Percentiles rank a stretch among this genome's conserved stretches.
Evolutionary conservation across 2,113 vertebrate species (phyloP).

Genomic region (Rhipidura dahli): DNA sequence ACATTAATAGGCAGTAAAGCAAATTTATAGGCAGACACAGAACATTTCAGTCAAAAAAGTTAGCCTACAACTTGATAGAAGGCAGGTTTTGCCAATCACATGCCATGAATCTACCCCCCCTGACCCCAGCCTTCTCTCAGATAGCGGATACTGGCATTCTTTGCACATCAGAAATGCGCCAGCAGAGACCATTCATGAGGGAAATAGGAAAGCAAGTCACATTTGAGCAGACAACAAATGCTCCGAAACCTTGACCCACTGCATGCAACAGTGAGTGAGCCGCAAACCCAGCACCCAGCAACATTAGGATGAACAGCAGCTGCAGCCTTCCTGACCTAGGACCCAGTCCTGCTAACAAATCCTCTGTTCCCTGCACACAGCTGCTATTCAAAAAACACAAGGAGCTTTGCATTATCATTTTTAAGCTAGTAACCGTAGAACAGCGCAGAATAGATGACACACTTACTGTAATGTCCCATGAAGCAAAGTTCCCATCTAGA

Average conservation of each 20-base stretch:
- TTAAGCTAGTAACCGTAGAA: constrained; percentile 78
- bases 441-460: constrained; percentile 90
- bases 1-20: constrained; percentile 80
- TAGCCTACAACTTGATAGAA: constrained; percentile 82
- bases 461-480: constrained; percentile 99
- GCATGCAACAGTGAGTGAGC: constrained; percentile 77
- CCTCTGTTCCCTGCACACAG: constrained; percentile 66
- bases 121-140: constrained; percentile 80
- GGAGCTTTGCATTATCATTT: constrained; percentile 77
- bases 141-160: constrained; percentile 79
- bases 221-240: constrained; percentile 79
- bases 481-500: constrained; percentile 94
- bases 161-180: constrained; percentile 83
- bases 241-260: constrained; percentile 79
- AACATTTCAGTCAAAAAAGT: constrained; percentile 81
- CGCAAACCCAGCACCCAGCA: constrained; percentile 72
- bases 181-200: constrained; percentile 82
- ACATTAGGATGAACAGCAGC: constrained; percentile 64
- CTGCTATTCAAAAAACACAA: constrained; percentile 73
- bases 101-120: constrained; percentile 79
- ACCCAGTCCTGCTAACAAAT: constrained; percentile 68
- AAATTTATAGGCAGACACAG: constrained; percentile 79
- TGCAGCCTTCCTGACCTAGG: constrained; percentile 70
- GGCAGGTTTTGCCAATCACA: constrained; percentile 84
- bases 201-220: constrained; percentile 83